Evolutionary conservation across 1,140 invertebrate species (phyloP), one percentile per base, ranked within the genome.

Genomic region (Trichonephila inaurata): DNA sequence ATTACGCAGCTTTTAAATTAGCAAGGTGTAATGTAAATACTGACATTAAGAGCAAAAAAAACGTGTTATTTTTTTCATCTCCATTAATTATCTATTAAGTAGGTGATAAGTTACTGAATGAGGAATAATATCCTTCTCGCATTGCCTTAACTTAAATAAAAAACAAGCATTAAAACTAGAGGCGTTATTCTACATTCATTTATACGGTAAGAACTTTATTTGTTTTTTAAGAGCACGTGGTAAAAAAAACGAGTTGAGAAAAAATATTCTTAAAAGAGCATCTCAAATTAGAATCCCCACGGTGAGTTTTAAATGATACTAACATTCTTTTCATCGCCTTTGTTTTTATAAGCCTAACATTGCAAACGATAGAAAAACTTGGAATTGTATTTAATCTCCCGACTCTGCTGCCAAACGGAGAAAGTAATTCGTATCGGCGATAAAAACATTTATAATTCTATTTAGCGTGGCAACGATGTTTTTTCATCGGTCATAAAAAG

Each of bases 391-490:
- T 64, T 88, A 88, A 88, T 40, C 85, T 88, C 61, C 85, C n/a
- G 28, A 88, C 58, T 61, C n/a, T 58, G 60, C n/a, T 58, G 60
- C 28, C n/a, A 88, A 88, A 88, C 86, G 58, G n/a, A 88, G 51
- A 88, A 88, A 88, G 85, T 88, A 88, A 88, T 88, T 88, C 86
- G 86, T 58, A 88, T 64, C 58, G 86, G 85, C 85, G 61, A 88
- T 88, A 88, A 88, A 88, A 88, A 88, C 85, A 88, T 88, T 88
- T 88, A 88, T 88, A 88, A 88, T 88, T 88, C 86, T 88, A 88
- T 88, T 88, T 88, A 88, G 85, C 60, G 33, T 62, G 62, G 28
- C 28, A 64, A 66, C 61, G 60, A 40, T 88, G 12, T 44, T 24
- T 88, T 88, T 64, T 66, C 61, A 40, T 88, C 51, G 86, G 62